phyloP scores from a whole-genome alignment of 2,113 vertebrate genomes.

The Melanostigma gelatinosum region DNA sequence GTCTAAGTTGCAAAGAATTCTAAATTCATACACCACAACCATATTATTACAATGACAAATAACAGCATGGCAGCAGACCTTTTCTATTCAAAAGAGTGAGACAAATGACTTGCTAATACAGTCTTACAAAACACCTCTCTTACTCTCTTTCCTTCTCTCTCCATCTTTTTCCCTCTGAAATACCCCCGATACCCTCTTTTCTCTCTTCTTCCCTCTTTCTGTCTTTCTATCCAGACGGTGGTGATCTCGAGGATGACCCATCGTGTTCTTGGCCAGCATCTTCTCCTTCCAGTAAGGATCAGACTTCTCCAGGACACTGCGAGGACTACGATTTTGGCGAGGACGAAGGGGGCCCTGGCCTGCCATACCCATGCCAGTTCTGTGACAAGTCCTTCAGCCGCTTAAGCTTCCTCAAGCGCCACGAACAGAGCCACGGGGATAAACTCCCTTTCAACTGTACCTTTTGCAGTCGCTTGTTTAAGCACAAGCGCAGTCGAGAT shows the following conservation, averaged over 20 bases:
- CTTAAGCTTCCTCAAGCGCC: conserved; percentile 97
- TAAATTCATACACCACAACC: conserved; percentile 61
- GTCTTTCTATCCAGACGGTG: conserved; percentile 86
- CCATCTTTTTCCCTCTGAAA: conserved; percentile 7
- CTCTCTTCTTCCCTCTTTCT: conserved; percentile 15
- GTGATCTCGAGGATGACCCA: conserved; percentile 96
- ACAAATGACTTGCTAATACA: conserved; percentile 66
- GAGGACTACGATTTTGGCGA: conserved; percentile 97
- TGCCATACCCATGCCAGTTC: conserved; percentile 98
- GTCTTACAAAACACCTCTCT: conserved; percentile 54
- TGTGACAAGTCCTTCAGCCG: conserved; percentile 99
- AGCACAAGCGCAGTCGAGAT: conserved; percentile 98
- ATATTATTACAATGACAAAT: conserved; percentile 70
- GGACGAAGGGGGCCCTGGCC: conserved; percentile 93
- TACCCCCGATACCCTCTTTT: conserved; percentile 18
- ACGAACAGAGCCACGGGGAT: conserved; percentile 98
- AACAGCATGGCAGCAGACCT: conserved; percentile 55
- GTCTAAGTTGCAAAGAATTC: conserved; percentile 57
- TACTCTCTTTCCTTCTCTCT: conserved; percentile 24
- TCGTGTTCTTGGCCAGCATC: conserved; percentile 97
- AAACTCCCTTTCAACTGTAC: conserved; percentile 98
- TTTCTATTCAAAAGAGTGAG: conserved; percentile 63
- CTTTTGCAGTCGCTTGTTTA: conserved; percentile 97
- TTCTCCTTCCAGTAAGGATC: conserved; percentile 98
- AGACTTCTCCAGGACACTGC: conserved; percentile 95